These are phyloP conservation scores for Danio jaintianensis DNA, from an alignment of 2,797 vertebrate species.

Conservation along the genomic window DNA sequence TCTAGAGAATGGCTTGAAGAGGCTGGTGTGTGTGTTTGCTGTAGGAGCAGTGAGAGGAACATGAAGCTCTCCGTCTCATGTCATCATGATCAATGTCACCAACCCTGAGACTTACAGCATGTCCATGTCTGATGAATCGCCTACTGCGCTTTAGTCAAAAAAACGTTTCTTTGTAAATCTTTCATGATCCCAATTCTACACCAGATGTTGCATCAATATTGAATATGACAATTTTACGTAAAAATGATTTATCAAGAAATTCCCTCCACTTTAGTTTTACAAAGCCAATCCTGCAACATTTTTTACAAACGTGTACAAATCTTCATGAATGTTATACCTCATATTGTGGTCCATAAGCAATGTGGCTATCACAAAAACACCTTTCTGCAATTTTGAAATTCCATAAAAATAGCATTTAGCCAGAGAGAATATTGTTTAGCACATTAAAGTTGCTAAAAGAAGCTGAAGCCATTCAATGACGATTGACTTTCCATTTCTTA, in stretches of 20 bases:
- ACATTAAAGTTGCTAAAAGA: constrained; percentile 34
- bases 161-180: background rate
- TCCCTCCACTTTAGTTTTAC: background rate
- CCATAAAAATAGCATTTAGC: constrained; percentile 1
- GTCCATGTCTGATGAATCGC: background rate
- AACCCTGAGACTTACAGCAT: background rate
- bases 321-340: background rate
- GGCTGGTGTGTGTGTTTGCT: constrained; percentile 33
- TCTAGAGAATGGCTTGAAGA: constrained; percentile 2
- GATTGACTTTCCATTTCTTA: constrained; percentile 61
- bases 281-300: background rate
- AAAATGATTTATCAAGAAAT: background rate
- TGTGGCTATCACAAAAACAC: constrained; percentile 7
- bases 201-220: background rate
- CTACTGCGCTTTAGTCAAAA: background rate
- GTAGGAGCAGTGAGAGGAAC: constrained; percentile 14
- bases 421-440: constrained; percentile 8
- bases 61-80: background rate
- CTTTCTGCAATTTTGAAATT: background rate
- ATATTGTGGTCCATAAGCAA: constrained; percentile 12
- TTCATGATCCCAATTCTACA: background rate
- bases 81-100: background rate
- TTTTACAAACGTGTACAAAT: constrained; percentile 8
- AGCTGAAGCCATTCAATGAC: constrained; percentile 64
- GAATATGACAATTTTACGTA: background rate